phyloP scores from a whole-genome alignment of 2,888 invertebrate genomes.

The Lycocerus yunnanus region DNA sequence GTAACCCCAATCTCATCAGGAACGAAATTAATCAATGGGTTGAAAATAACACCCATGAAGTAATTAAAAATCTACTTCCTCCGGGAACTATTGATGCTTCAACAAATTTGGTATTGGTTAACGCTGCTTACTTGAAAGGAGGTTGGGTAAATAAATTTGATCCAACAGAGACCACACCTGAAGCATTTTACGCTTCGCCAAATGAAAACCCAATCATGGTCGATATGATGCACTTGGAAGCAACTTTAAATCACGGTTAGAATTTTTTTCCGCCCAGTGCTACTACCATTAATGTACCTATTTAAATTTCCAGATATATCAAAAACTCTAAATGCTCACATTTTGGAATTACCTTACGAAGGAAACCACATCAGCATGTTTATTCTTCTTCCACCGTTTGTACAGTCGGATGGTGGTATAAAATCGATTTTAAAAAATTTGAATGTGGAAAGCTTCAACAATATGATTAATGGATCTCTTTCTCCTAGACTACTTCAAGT shows the following conservation, averaged over 20 bases:
- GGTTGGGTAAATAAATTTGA: slow-evolving; percentile 83
- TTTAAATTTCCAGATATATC: slow-evolving; percentile 67
- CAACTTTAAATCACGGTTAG: slow-evolving; percentile 77
- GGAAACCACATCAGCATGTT: slow-evolving; percentile 84
- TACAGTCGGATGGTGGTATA: slow-evolving; percentile 62
- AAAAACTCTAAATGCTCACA: slow-evolving; percentile 76
- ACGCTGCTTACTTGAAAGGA: slow-evolving; percentile 90
- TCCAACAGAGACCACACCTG: slow-evolving; percentile 68
- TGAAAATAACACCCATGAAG: slow-evolving; percentile 71
- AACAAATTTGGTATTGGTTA: slow-evolving; percentile 78
- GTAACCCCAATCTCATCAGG: slow-evolving; percentile 64
- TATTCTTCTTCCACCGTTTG: slow-evolving; percentile 80
- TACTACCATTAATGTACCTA: not conserved
- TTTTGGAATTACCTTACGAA: slow-evolving; percentile 85
- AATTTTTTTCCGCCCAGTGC: not conserved
- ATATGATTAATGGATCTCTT: slow-evolving; percentile 69
- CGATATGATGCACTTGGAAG: slow-evolving; percentile 88
- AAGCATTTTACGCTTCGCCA: slow-evolving; percentile 75
- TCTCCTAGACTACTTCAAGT: slow-evolving; percentile 76
- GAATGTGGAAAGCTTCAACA: slow-evolving; percentile 67
- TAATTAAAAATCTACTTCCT: slow-evolving; percentile 76
- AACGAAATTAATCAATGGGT: slow-evolving; percentile 78
- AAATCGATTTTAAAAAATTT: slow-evolving; percentile 73
- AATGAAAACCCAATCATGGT: slow-evolving; percentile 70
- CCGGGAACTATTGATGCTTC: slow-evolving; percentile 63